phyloP scores from a whole-genome alignment of 2,113 vertebrate species.

The Antigone vipio region DNA sequence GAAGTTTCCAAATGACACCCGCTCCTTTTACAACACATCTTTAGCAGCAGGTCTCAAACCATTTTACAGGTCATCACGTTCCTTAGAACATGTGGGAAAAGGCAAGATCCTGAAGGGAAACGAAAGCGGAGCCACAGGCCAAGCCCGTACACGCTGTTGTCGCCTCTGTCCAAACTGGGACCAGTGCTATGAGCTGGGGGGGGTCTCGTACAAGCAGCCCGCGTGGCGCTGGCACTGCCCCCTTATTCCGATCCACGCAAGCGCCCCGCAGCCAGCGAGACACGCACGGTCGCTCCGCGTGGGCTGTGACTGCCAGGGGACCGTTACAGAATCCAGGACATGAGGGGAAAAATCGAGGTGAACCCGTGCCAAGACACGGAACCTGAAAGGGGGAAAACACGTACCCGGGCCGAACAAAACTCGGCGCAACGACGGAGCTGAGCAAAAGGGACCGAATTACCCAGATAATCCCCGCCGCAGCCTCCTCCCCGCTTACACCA shows the following conservation, averaged over 20 bases:
- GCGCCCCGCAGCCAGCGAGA: fast-evolving
- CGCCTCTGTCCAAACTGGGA: neutral
- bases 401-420: neutral
- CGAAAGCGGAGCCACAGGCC: neutral
- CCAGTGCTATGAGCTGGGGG: neutral
- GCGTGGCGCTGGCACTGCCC: fast-evolving
- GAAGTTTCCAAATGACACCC: neutral
- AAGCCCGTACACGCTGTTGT: neutral
- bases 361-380: neutral
- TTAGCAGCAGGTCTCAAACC: neutral
- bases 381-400: fast-evolving
- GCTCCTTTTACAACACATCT: neutral
- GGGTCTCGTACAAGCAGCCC: neutral
- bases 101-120: neutral
- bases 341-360: no score
- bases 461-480: neutral
- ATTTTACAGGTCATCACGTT: neutral
- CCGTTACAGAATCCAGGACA: fast-evolving
- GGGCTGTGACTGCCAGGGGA: neutral
- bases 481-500: neutral
- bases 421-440: fast-evolving
- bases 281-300: fast-evolving
- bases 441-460: neutral
- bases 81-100: neutral
- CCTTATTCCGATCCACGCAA: fast-evolving